A percentile compares a stretch with the other conserved stretches of the same genome.
Evolutionary conservation across 2,797 vertebrate genomes (phyloP).

Genomic region (Sylvilagus floridanus): DNA sequence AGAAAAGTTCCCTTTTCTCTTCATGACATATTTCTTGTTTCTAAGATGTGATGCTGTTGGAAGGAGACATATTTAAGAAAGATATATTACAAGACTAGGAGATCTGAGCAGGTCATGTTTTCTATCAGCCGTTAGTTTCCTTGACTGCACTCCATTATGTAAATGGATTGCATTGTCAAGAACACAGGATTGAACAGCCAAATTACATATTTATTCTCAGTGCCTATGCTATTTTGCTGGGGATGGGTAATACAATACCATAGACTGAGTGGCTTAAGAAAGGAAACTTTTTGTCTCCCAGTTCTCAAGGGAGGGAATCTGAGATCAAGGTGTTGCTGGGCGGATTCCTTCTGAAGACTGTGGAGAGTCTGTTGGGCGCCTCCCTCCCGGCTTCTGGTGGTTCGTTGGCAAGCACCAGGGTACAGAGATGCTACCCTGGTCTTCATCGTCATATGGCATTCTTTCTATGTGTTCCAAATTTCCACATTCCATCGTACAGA

Average conservation of each 20-base stretch:
- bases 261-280: not conserved
- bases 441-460: not conserved
- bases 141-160: not conserved
- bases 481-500: not conserved
- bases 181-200: not conserved
- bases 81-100: not conserved
- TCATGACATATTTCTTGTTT: not conserved
- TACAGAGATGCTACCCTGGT: not conserved
- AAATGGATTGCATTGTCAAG: not conserved
- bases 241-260: not conserved
- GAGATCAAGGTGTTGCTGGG: not conserved
- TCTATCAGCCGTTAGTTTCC: not conserved
- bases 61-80: not conserved
- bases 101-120: not conserved
- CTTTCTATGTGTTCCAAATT: not conserved
- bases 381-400: not conserved
- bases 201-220: not conserved
- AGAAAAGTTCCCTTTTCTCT: not conserved
- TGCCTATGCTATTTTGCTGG: not conserved
- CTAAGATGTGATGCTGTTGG: no score
- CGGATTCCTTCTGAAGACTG: not conserved
- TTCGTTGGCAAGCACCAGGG: not conserved
- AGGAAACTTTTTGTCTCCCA: not conserved
- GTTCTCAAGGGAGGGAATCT: not conserved
- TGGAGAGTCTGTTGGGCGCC: no score